A percentile compares a stretch with the other conserved stretches of the same genome.
phyloP scores from a whole-genome alignment of 2,888 invertebrate species.

The Drosophila atripex region DNA sequence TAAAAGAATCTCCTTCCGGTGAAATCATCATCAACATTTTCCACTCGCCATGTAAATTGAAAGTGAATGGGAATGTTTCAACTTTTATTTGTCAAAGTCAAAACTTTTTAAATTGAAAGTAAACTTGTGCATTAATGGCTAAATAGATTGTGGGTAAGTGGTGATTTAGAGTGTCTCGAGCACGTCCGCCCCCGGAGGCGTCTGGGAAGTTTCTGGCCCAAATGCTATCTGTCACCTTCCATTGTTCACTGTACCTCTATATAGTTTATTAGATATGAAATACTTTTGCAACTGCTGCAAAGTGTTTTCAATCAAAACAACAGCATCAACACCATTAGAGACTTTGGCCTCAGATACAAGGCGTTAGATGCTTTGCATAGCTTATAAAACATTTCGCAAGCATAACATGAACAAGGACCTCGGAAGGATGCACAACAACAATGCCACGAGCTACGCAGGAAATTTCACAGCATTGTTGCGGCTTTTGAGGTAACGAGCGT shows the following conservation, averaged over 20 bases:
- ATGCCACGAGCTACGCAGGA: slow-evolving; percentile 41
- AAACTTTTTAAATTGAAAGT: slow-evolving; percentile 29
- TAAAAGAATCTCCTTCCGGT: slow-evolving; percentile 43
- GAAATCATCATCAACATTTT: slow-evolving; percentile 31
- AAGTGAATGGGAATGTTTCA: slow-evolving; percentile 17
- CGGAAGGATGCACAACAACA: slow-evolving; percentile 36
- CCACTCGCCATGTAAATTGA: slow-evolving; percentile 31
- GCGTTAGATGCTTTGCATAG: slow-evolving; percentile 60
- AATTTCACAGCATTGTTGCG: slow-evolving; percentile 65
- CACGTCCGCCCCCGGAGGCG: neutral
- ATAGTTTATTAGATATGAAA: slow-evolving; percentile 20
- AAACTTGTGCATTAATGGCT: slow-evolving; percentile 37
- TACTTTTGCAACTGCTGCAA: slow-evolving; percentile 10
- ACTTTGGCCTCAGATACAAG: slow-evolving; percentile 26
- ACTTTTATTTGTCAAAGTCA: slow-evolving; percentile 31
- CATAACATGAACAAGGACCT: slow-evolving; percentile 60
- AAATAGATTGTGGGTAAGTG: slow-evolving; percentile 11
- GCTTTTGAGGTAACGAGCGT: slow-evolving; percentile 67
- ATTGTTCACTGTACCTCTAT: slow-evolving; percentile 1
- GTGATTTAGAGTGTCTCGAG: neutral
- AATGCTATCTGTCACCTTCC: slow-evolving; percentile 28
- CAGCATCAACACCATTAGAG: slow-evolving; percentile 23
- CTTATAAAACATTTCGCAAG: slow-evolving; percentile 57
- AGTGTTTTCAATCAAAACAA: slow-evolving; percentile 47
- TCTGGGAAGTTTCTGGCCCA: slow-evolving; percentile 9